Evolutionary conservation across 1,140 invertebrate species (phyloP), one percentile per base, ranked within the genome.

Genomic region (Drosophila carrolli): DNA sequence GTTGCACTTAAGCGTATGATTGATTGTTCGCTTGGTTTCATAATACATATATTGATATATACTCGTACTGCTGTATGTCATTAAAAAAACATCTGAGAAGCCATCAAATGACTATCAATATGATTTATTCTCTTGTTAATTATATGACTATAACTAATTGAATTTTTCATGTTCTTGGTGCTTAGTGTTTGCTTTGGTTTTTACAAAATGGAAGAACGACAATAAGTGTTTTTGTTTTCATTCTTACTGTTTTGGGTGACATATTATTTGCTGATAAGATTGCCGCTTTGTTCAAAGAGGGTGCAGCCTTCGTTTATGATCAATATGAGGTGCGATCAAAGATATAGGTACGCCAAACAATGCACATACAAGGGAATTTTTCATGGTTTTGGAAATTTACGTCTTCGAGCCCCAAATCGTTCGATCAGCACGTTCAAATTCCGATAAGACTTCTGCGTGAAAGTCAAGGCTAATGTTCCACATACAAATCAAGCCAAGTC

Each of bases 91-190:
- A 59, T 46, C 62, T 53, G 46, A 29, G 23, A 32, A 43, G 35
- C 62, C 62, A 62, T 60, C 53, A 41, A 60, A 19, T 55, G 32
- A 61, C 43, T 77, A 59, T 62, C 70, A 72, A 75, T 77, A 63
- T 68, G 60, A 86, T 86, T 77, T 86, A 85, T 77, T 61, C 58
- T 73, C 27, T 50, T 41, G 56, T 71, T 78, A 61, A 66, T 58
- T 57, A 55, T 58, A 65, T 65, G 41, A 27, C 48, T n/a, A 35
- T 35, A 7, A 35, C 60, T 55, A 50, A 37, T 29, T 27, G 56
- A 43, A 41, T 61, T 50, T 37, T 56, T 55, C 13, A 23, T 48
- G 37, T 37, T 71, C 51, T 57, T 71, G 1, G 63, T 66, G 38
- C 14, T 59, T 38, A 37, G 38, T 47, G 16, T 16, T 41, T 50